phyloP scores from a whole-genome alignment of 2,888 invertebrate species.

The Drosophila incognita region DNA sequence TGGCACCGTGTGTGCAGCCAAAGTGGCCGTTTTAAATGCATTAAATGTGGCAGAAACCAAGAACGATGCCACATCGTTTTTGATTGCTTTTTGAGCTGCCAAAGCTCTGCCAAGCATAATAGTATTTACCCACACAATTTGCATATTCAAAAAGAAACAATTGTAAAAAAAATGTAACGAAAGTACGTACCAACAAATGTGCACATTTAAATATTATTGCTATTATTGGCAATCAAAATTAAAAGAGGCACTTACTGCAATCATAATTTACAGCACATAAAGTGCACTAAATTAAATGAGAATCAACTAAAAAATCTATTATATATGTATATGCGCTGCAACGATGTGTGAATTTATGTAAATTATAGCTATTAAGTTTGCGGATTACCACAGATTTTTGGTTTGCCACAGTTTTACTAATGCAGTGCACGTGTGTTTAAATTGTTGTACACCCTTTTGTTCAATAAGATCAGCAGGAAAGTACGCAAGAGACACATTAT shows the following conservation, averaged over 20 bases:
- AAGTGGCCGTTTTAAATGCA: conserved; percentile 73
- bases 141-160: conserved; percentile 10
- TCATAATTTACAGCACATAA: too few species aligned
- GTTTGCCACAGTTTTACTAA: not conserved
- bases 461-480: not conserved
- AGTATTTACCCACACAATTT: conserved; percentile 14
- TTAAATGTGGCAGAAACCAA: conserved; percentile 58
- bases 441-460: not conserved
- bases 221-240: not conserved
- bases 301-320: not conserved
- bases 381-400: not conserved
- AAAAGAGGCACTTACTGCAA: not conserved
- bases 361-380: not conserved
- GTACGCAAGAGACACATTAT: not conserved
- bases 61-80: conserved; percentile 23
- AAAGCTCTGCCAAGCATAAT: conserved; percentile 9
- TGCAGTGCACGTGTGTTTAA: not conserved
- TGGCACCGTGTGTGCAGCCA: conserved; percentile 28
- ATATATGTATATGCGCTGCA: not conserved
- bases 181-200: not conserved
- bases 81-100: conserved; percentile 33
- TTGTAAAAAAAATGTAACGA: not conserved
- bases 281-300: not conserved
- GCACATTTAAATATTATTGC: conserved; percentile 1
- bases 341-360: not conserved